Evolutionary conservation across 2,888 invertebrate genomes (phyloP).

Genomic region (Eudasyphora cyanicolor): DNA sequence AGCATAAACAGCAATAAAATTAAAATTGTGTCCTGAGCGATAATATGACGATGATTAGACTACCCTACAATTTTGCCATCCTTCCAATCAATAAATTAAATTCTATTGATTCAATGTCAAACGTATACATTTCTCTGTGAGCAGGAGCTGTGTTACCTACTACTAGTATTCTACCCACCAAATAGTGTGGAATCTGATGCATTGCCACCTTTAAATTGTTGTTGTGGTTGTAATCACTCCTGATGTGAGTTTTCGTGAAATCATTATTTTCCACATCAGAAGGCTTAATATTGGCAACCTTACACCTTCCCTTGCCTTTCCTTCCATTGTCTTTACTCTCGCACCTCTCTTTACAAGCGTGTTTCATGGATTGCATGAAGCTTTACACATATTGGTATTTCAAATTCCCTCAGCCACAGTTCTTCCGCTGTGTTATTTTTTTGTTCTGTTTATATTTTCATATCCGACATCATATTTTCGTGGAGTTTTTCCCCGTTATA

Average conservation of each 20-base stretch:
- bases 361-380: not conserved
- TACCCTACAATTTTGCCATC: not conserved
- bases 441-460: not conserved
- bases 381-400: not conserved
- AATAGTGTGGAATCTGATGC: not conserved
- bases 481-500: conserved; percentile 13
- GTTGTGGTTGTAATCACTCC: not conserved
- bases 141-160: no score
- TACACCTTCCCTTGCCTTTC: not conserved
- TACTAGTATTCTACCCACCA: no score
- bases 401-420: not conserved
- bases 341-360: not conserved
- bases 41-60: conserved; percentile 7
- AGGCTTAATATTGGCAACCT: not conserved
- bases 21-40: conserved; percentile 6
- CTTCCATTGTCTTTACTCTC: no score
- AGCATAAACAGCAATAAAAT: not conserved
- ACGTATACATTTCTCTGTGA: not conserved
- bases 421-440: not conserved
- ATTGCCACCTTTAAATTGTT: not conserved
- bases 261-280: not conserved
- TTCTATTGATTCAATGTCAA: not conserved
- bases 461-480: conserved; percentile 25
- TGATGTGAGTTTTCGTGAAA: not conserved
- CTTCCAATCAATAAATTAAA: not conserved